Evolutionary conservation across 2,113 vertebrate species (phyloP).

Genomic region (Varanus komodoensis): DNA sequence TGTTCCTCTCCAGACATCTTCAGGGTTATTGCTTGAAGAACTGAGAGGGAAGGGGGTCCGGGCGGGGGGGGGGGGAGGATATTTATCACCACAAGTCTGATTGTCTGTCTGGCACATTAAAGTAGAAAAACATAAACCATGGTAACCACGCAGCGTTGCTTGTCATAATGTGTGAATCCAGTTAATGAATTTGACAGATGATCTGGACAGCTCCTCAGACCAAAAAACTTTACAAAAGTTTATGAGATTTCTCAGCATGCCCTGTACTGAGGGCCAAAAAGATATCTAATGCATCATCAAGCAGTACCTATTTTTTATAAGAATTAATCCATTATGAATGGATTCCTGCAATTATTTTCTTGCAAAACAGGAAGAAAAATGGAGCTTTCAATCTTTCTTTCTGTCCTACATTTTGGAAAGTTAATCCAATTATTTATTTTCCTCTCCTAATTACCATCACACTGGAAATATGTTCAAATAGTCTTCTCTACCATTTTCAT

Average conservation of each 20-base stretch:
- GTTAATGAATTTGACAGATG: background rate
- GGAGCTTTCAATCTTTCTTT: constrained; percentile 1
- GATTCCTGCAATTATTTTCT: background rate
- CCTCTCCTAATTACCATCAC: background rate
- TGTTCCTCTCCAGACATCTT: too few relatives aligned
- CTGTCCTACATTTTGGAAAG: background rate
- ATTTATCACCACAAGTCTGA: too few relatives aligned
- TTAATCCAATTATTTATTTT: background rate
- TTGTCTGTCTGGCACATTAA: too few relatives aligned
- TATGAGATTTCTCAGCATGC: constrained; percentile 15
- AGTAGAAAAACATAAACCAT: too few relatives aligned
- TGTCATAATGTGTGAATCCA: too few relatives aligned
- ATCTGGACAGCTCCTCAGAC: constrained; percentile 13
- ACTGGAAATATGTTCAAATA: background rate
- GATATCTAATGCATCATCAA: background rate
- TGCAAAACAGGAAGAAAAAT: background rate
- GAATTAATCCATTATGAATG: background rate
- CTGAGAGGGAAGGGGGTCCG: too few relatives aligned
- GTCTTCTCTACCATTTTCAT: background rate
- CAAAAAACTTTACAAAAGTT: background rate
- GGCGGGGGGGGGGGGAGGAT: too few relatives aligned
- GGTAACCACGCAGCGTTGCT: too few relatives aligned
- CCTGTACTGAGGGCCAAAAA: background rate
- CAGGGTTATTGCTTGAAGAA: too few relatives aligned
- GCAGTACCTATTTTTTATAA: background rate